phyloP scores from a whole-genome alignment of 1,140 invertebrate species.

The Cherax destructor region DNA sequence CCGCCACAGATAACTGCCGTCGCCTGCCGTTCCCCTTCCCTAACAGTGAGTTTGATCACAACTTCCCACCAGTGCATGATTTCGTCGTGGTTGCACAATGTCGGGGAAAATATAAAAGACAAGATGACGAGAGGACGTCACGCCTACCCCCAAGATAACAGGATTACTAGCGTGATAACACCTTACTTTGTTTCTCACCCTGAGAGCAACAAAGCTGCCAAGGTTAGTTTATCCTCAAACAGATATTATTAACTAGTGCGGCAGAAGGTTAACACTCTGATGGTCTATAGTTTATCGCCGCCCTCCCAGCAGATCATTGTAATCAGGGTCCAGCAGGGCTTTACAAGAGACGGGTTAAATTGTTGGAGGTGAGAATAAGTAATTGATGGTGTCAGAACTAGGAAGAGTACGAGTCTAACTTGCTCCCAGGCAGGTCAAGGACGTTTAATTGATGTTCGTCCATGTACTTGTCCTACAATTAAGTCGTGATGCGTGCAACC shows the following conservation, averaged over 20 bases:
- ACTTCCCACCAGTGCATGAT: background rate
- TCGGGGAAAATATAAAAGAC: too few species aligned
- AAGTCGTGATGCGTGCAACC: background rate
- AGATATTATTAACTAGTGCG: background rate
- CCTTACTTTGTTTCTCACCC: slow-evolving; percentile 34
- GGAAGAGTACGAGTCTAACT: background rate
- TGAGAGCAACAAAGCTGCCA: background rate
- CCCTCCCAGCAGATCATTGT: background rate
- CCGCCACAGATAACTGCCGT: too few species aligned
- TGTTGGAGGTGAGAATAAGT: background rate
- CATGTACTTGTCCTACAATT: background rate
- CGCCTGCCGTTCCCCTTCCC: too few species aligned
- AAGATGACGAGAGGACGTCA: background rate
- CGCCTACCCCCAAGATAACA: slow-evolving; percentile 20
- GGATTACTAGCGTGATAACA: slow-evolving; percentile 32
- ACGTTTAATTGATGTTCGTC: too few species aligned
- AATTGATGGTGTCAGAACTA: background rate
- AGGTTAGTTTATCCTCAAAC: too few species aligned
- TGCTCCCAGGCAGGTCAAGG: background rate
- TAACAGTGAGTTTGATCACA: background rate
- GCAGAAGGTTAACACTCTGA: background rate
- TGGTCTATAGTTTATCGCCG: background rate
- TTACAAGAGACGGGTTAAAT: background rate
- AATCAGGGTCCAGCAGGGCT: background rate
- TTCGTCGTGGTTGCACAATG: background rate